A percentile compares a stretch with the other conserved stretches of the same genome.
Conservation (phyloP, 2,113 vertebrate genomes). For the Ameiurus melas region DNA sequence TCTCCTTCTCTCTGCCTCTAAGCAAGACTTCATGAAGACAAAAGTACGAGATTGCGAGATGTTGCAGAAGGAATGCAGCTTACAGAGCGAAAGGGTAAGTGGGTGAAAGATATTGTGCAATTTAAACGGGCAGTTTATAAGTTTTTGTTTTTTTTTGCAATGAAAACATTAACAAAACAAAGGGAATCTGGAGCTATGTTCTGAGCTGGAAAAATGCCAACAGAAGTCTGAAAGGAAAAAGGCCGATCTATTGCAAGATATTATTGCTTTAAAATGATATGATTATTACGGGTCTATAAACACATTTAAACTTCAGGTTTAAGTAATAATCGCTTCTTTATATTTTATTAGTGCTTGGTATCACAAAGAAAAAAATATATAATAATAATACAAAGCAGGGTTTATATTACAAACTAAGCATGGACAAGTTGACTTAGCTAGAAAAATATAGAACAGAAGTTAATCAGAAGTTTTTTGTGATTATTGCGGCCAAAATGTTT, state of each 20-base stretch:
- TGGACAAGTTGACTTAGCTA: neutral
- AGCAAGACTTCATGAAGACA: slow-evolving; percentile 92
- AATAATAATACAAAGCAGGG: neutral
- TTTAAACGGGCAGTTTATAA: neutral
- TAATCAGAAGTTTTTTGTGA: too few species aligned
- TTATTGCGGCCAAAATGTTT: too few species aligned
- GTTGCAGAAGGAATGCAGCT: slow-evolving; percentile 74
- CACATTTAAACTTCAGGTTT: neutral
- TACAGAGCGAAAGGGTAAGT: slow-evolving; percentile 78
- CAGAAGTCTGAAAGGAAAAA: neutral
- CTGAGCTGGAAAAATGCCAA: neutral
- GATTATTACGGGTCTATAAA: neutral
- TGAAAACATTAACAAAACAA: neutral
- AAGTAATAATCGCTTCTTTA: neutral
- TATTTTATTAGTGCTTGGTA: neutral
- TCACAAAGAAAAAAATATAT: neutral
- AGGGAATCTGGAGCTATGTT: neutral
- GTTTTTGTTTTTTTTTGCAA: neutral
- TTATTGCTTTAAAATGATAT: neutral
- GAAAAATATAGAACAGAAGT: neutral
- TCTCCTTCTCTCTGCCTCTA: slow-evolving; percentile 88
- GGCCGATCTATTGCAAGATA: neutral
- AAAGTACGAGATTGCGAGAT: slow-evolving; percentile 93
- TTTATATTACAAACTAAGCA: neutral
- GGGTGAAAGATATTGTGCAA: neutral